Conservation (phyloP, 2,888 invertebrate genomes). For the Endotricha flammealis region DNA sequence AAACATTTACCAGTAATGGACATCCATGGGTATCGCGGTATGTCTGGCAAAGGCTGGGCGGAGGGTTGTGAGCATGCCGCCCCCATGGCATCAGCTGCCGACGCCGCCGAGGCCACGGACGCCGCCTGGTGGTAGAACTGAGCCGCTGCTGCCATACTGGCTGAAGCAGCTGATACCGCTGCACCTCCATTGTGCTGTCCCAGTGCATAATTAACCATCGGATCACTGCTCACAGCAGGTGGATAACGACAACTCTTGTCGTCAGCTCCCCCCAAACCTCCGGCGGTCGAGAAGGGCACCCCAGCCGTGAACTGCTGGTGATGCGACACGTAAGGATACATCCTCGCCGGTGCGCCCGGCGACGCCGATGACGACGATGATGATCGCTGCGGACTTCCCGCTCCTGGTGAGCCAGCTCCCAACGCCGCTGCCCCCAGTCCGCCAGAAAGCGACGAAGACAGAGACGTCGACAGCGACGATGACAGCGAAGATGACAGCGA, state of each 20-base stretch:
- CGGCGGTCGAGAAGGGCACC: conserved; percentile 82
- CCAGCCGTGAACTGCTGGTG: conserved; percentile 86
- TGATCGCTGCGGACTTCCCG: conserved; percentile 81
- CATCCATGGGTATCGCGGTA: conserved; percentile 97
- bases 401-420: conserved; percentile 77
- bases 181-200: conserved; percentile 86
- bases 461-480: conserved; percentile 76
- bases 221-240: conserved; percentile 80
- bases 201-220: conserved; percentile 89
- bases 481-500: conserved; percentile 79
- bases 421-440: conserved; percentile 81
- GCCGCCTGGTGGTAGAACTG: conserved; percentile 94
- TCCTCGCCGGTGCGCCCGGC: conserved; percentile 87
- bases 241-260: conserved; percentile 91
- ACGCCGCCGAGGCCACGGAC: conserved; percentile 86
- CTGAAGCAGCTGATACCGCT: conserved; percentile 82
- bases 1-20: conserved; percentile 92
- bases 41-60: conserved; percentile 93
- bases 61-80: conserved; percentile 89
- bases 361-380: conserved; percentile 82
- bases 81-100: conserved; percentile 88
- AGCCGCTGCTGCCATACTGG: conserved; percentile 84
- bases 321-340: conserved; percentile 95
- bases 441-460: conserved; percentile 80
- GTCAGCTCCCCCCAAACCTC: conserved; percentile 80